Evolutionary conservation across 2,113 vertebrate genomes (phyloP).

Genomic region (Holacanthus passer): DNA sequence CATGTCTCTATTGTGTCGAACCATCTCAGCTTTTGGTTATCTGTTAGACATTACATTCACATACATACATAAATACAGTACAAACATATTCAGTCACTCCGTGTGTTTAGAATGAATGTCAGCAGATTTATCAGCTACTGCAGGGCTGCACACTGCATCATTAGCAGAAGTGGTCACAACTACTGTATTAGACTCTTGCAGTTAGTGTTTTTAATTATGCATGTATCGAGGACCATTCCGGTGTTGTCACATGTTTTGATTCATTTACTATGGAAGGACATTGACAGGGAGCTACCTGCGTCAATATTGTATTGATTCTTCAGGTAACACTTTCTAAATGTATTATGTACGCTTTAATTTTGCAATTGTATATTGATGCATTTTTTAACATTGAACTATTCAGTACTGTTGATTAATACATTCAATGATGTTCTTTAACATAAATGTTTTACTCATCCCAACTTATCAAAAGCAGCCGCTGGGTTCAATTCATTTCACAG

Average conservation of each 20-base stretch:
- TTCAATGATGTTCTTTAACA: not conserved
- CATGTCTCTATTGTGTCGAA: not conserved
- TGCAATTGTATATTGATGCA: not conserved
- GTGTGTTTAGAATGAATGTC: conserved; percentile 15
- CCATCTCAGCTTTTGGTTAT: not conserved
- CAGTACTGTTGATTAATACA: not conserved
- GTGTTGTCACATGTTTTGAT: not conserved
- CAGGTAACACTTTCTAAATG: not conserved
- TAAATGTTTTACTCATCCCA: not conserved
- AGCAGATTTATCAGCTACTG: conserved; percentile 17
- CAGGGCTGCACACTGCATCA: not conserved
- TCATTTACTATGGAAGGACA: not conserved
- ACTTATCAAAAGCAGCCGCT: not conserved
- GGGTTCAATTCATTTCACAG: not conserved
- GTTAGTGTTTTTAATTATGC: conserved; percentile 2
- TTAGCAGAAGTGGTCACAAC: not conserved
- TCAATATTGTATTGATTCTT: not conserved
- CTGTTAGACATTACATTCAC: not conserved
- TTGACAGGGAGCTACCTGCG: not conserved
- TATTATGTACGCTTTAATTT: not conserved
- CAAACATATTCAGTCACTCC: not conserved
- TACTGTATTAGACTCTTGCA: not conserved
- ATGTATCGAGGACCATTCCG: not conserved
- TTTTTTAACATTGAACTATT: not conserved
- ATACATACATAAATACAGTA: not conserved